Evolutionary conservation across 2,113 vertebrate species (phyloP).

Genomic region (Eretmochelys imbricata): DNA sequence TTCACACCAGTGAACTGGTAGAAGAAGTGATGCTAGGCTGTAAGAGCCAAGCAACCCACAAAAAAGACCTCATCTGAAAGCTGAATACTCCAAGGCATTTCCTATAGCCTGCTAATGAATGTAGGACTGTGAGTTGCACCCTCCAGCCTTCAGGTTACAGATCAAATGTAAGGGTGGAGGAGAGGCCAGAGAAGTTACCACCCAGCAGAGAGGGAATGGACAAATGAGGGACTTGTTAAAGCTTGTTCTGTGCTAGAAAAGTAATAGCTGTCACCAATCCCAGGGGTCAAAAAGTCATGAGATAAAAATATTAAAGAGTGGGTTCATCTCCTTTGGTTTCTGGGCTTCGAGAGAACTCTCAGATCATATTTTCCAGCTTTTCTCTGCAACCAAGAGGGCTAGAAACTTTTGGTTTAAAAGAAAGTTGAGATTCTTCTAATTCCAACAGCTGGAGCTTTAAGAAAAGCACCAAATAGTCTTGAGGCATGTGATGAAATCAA

Average conservation of each 20-base stretch:
- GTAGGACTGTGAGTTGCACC: too few species aligned
- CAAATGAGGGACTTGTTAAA: background rate
- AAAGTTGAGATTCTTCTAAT: background rate
- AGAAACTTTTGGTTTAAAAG: background rate
- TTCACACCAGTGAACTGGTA: too few species aligned
- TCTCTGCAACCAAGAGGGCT: background rate
- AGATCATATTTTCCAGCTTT: background rate
- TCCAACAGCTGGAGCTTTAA: background rate
- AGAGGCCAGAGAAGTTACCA: background rate
- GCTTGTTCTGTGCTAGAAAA: background rate
- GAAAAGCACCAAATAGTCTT: background rate
- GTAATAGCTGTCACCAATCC: background rate
- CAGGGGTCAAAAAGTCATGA: background rate
- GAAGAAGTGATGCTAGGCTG: too few species aligned
- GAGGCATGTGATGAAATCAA: background rate
- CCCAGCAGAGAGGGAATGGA: background rate
- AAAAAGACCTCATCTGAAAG: too few species aligned
- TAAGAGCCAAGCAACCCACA: too few species aligned
- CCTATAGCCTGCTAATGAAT: too few species aligned
- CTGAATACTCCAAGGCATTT: too few species aligned
- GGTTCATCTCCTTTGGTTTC: background rate
- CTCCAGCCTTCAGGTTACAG: too few species aligned
- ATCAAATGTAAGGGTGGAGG: background rate
- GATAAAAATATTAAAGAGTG: background rate
- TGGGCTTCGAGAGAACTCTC: background rate